phyloP scores from a whole-genome alignment of 2,888 invertebrate species.

The Epirrhoe tristata region DNA sequence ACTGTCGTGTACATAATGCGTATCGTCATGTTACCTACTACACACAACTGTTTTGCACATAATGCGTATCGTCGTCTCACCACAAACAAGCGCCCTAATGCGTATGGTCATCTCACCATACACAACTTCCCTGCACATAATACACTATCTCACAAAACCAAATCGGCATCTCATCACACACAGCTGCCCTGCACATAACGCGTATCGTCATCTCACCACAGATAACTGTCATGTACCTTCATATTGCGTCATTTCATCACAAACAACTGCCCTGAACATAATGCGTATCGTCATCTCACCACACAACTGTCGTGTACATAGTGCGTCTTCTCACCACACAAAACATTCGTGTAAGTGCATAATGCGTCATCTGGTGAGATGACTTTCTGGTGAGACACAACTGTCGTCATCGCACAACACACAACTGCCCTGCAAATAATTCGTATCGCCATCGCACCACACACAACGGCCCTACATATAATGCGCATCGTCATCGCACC shows the following conservation, averaged over 20 bases:
- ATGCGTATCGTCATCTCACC: constrained; percentile 1
- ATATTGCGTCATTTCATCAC: constrained; percentile 49
- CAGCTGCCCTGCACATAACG: constrained; percentile 90
- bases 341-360: no score
- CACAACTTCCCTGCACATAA: constrained; percentile 83
- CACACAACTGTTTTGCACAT: not conserved
- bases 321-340: constrained; percentile 11
- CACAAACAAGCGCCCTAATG: constrained; percentile 7
- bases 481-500: constrained; percentile 81
- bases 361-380: no score
- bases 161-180: constrained; percentile 79
- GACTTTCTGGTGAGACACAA: no score
- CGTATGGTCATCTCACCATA: constrained; percentile 2
- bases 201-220: constrained; percentile 78
- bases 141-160: no score
- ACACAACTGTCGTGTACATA: constrained; percentile 1
- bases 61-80: not conserved
- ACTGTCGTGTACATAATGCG: constrained; percentile 87
- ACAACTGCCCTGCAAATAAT: constrained; percentile 83
- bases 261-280: not conserved
- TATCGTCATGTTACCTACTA: not conserved
- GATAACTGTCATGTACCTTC: constrained; percentile 88
- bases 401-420: no score
- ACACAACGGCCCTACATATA: constrained; percentile 90
- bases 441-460: constrained; percentile 74